Conservation (phyloP, 1,140 invertebrate genomes). For the Spodoptera frugiperda region DNA sequence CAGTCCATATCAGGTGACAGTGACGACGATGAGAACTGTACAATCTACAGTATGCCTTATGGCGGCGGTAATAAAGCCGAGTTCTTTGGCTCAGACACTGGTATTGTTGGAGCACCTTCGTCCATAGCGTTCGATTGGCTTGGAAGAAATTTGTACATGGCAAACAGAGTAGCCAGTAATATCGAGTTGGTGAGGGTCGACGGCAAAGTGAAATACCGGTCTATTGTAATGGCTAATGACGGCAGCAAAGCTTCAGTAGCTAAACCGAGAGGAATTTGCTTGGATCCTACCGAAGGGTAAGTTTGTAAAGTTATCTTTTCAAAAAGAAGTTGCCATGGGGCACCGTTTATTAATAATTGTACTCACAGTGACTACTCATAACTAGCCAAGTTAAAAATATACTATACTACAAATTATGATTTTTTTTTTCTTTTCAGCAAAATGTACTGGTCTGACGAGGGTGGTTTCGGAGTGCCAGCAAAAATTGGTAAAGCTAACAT, state of each 20-base stretch:
- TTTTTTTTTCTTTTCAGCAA: constrained; percentile 86
- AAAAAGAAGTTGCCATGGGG: no score
- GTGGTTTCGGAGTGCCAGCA: constrained; percentile 94
- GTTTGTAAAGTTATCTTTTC: no score
- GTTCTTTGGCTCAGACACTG: constrained; percentile 92
- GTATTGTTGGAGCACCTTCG: constrained; percentile 96
- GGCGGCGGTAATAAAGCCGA: constrained; percentile 95
- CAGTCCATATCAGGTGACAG: constrained; percentile 91
- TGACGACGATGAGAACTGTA: constrained; percentile 91
- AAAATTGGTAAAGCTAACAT: constrained; percentile 98
- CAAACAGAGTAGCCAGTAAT: constrained; percentile 96
- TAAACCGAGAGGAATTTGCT: constrained; percentile 93
- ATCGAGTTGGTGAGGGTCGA: constrained; percentile 97
- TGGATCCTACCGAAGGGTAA: constrained; percentile 96
- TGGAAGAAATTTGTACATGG: constrained; percentile 97
- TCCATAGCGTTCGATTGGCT: constrained; percentile 98
- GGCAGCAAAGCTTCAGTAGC: constrained; percentile 95
- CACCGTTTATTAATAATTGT: no score
- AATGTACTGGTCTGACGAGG: constrained; percentile 98
- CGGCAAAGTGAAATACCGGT: constrained; percentile 93
- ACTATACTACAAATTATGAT: background rate
- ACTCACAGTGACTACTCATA: no score
- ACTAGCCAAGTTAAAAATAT: no score
- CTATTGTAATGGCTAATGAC: constrained; percentile 96
- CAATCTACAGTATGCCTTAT: constrained; percentile 94